Base-by-base conservation (phyloP, 2,888 invertebrate species). In the Ennomos fuscantarius region DNA sequence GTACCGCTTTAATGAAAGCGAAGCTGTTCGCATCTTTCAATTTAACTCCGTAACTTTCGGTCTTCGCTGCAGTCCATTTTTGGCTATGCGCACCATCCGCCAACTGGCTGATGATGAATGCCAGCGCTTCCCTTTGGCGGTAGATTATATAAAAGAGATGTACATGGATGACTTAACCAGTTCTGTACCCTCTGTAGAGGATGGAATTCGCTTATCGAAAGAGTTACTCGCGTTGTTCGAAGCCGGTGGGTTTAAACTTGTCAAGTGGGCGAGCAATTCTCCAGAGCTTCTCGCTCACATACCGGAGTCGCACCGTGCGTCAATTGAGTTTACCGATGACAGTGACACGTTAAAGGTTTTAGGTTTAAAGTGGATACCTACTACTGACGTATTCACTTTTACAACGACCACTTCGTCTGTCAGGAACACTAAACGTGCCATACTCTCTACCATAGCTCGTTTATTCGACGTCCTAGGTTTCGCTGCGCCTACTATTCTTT, bases 11-110 rank as follows among this genome's bases (percentile, higher is more conserved):
- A 13, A 15, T 1, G 44, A 48, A 1, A 8, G 37, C 3, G 60
- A 61, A 1, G 2, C 9, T 2, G 46, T 64, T 1, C 24, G 1
- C 0, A 9, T 44, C 0, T 62, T 53, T n/a, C 12, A 53, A 11
- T 65, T 67, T 39, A 58, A 58, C 35, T 35, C 58, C 5, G 57
- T 65, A 6, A 41, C 49, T 10, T 67, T 67, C 36, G 63, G 65
- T 0, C 32, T 67, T 9, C 47, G 39, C 8, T 54, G 43, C 1
- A 62, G 60, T 31, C 63, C 67, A 0, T 67, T 47, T n/a, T 41
- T 47, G 15, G 63, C 61, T 0, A 10, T 65, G 8, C 62, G 65
- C 15, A 52, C 56, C 0, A 11, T 65, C 0, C 55, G 46, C 1
- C 54, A 63, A 13, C 50, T 65, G 0, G 50, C 44, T 0, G n/a